phyloP scores from a whole-genome alignment of 2,888 invertebrate species.

The Balanococcus diminutus region DNA sequence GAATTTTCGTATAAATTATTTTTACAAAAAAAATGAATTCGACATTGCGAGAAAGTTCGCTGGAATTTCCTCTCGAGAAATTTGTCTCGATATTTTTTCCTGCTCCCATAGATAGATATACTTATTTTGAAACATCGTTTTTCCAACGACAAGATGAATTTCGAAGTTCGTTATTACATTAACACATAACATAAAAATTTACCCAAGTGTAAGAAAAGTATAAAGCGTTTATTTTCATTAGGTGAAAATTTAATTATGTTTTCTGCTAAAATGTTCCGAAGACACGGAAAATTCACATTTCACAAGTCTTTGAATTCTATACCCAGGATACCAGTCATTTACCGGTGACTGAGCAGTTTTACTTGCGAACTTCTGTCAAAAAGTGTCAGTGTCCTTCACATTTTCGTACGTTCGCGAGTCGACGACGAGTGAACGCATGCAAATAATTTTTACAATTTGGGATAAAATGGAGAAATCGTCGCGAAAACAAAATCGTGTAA shows the following conservation, averaged over 20 bases:
- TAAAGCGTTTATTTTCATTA: conserved; percentile 24
- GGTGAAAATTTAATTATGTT: neutral
- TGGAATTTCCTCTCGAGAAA: too few relatives aligned
- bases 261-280: neutral
- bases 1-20: too few relatives aligned
- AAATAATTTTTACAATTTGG: neutral
- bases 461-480: neutral
- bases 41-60: too few relatives aligned
- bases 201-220: neutral
- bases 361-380: neutral
- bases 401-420: neutral
- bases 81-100: too few relatives aligned
- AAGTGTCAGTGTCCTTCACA: neutral
- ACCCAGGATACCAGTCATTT: neutral
- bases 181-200: neutral
- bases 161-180: conserved; percentile 3
- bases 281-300: neutral
- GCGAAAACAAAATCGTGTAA: neutral
- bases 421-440: neutral
- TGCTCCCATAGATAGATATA: too few relatives aligned
- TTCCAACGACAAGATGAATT: neutral
- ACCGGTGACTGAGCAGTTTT: neutral
- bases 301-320: neutral
- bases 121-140: neutral
- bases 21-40: too few relatives aligned